These are phyloP conservation scores for Erpetoichthys calabaricus DNA, from an alignment of 2,797 vertebrate species.

Conservation along the genomic window DNA sequence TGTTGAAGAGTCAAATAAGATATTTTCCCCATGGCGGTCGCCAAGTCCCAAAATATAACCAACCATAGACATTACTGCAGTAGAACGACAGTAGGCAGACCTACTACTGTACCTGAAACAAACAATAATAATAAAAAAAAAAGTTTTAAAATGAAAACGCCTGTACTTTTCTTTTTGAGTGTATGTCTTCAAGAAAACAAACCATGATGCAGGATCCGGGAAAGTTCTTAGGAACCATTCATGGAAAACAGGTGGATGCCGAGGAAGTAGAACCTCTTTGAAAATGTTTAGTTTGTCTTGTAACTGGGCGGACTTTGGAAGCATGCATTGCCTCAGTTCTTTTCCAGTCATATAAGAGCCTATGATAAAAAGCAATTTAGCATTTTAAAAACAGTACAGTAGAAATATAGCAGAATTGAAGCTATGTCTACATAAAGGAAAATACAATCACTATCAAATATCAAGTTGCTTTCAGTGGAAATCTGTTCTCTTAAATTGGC, in stretches of 20 bases:
- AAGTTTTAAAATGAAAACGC: background rate
- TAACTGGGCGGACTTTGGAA: constrained; percentile 73
- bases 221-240: constrained; percentile 95
- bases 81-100: constrained; percentile 89
- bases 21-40: constrained; percentile 93
- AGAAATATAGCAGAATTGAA: too few relatives aligned
- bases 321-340: constrained; percentile 78
- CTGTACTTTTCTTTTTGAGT: background rate
- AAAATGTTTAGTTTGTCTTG: constrained; percentile 81
- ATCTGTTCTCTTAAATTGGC: too few relatives aligned
- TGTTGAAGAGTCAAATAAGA: constrained; percentile 88
- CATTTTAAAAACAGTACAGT: too few relatives aligned
- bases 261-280: constrained; percentile 72
- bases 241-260: constrained; percentile 79
- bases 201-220: constrained; percentile 92
- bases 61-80: constrained; percentile 97
- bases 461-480: too few relatives aligned
- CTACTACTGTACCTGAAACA: constrained; percentile 82
- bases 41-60: constrained; percentile 90
- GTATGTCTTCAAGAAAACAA: constrained; percentile 15
- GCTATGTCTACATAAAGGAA: too few relatives aligned
- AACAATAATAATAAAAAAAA: background rate
- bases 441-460: background rate
- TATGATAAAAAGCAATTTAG: constrained; percentile 25
- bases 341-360: constrained; percentile 82